Conservation (phyloP, 2,113 vertebrate species). For the Tragulus kanchil region DNA sequence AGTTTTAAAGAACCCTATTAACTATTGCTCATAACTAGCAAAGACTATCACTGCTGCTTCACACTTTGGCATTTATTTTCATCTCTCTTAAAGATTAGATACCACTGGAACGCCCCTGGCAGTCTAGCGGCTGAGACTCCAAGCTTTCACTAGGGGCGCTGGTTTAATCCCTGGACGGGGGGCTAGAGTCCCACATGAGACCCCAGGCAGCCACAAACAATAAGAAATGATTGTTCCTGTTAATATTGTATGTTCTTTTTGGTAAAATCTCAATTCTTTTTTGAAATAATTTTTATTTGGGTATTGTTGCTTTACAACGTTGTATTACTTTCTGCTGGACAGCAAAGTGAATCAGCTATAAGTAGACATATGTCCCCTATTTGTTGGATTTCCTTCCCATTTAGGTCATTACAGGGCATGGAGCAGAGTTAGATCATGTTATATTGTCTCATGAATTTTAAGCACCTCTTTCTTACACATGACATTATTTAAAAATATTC, state of each 20-base stretch:
- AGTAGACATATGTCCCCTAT: neutral
- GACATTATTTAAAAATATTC: neutral
- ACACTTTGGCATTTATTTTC: neutral
- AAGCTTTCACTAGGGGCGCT: neutral
- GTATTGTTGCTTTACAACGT: neutral
- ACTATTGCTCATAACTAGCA: neutral
- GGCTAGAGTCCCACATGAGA: neutral
- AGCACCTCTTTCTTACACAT: neutral
- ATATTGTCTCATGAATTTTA: neutral
- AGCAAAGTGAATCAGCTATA: neutral
- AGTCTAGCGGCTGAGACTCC: neutral
- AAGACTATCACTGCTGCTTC: neutral
- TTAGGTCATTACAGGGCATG: neutral
- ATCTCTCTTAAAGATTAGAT: neutral
- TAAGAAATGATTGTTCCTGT: neutral
- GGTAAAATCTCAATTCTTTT: neutral
- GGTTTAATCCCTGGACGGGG: neutral
- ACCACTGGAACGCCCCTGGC: neutral
- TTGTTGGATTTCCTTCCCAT: neutral
- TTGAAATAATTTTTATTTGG: neutral
- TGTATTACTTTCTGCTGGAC: neutral
- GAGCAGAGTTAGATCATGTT: neutral
- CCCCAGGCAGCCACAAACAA: accelerated
- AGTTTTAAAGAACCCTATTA: neutral
- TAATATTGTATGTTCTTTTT: neutral